These are phyloP conservation scores for Orchesella cincta DNA, from an alignment of 1,140 invertebrate species.

Conservation along the genomic window DNA sequence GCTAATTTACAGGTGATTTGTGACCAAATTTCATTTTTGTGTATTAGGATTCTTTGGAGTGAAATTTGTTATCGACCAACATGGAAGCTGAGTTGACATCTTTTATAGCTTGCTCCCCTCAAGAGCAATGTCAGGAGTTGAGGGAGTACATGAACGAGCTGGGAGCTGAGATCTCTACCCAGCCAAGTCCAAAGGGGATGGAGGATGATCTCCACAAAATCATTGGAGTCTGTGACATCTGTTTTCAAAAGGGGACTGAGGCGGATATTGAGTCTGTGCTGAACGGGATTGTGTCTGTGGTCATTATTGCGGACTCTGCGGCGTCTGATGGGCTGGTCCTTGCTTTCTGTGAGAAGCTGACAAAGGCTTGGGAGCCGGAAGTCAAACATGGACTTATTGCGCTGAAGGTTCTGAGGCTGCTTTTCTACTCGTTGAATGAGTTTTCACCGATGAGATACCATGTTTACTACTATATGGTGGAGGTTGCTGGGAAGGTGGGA, in stretches of 20 bases:
- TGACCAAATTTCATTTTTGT: no score
- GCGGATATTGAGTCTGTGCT: constrained; percentile 77
- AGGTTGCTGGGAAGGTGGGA: constrained; percentile 82
- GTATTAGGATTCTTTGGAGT: not conserved
- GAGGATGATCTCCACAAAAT: constrained; percentile 93
- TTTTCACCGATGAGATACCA: constrained; percentile 82
- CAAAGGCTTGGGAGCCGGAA: constrained; percentile 74
- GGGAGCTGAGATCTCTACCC: constrained; percentile 87
- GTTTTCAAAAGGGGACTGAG: constrained; percentile 82
- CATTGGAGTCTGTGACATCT: constrained; percentile 87
- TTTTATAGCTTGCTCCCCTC: constrained; percentile 49
- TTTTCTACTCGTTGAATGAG: constrained; percentile 88
- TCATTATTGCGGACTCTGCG: constrained; percentile 71
- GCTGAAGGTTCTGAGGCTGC: constrained; percentile 79
- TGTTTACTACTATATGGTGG: constrained; percentile 86
- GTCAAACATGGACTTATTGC: constrained; percentile 77
- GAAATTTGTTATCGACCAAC: not conserved
- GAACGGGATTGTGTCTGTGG: constrained; percentile 83
- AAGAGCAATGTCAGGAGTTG: constrained; percentile 67
- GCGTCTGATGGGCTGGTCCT: constrained; percentile 86
- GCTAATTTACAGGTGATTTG: not conserved
- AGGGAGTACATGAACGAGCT: constrained; percentile 84
- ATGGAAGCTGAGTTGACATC: constrained; percentile 51
- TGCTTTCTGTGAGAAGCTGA: constrained; percentile 89
- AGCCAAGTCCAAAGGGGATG: constrained; percentile 83